Conservation (phyloP, 2,797 vertebrate species). For the Channallabes apus region DNA sequence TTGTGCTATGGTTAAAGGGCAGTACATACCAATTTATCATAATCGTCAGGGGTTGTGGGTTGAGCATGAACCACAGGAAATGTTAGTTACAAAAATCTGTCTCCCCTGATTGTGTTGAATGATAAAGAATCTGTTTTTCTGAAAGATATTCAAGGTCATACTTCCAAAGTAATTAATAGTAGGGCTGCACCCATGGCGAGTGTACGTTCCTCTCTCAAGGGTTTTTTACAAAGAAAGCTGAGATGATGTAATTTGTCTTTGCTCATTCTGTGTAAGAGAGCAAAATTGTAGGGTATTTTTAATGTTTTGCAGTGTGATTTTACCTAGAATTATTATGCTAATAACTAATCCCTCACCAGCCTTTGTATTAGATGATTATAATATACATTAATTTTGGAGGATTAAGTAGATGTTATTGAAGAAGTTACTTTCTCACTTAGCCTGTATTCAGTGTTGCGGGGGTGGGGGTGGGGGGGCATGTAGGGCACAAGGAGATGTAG, state of each 20-base stretch:
- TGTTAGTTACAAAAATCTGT: slow-evolving; percentile 17
- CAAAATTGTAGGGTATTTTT: neutral
- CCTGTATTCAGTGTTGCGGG: too few relatives aligned
- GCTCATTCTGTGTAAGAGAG: neutral
- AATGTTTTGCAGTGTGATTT: too few relatives aligned
- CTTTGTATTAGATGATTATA: too few relatives aligned
- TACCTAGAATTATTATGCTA: too few relatives aligned
- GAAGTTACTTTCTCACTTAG: too few relatives aligned
- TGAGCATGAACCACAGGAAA: slow-evolving; percentile 12
- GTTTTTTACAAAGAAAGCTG: neutral
- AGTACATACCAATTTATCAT: neutral
- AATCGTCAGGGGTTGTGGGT: slow-evolving; percentile 2
- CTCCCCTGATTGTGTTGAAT: neutral
- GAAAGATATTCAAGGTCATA: neutral
- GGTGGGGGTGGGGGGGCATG: too few relatives aligned
- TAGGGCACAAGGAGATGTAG: too few relatives aligned
- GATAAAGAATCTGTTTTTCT: neutral
- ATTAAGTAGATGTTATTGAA: too few relatives aligned
- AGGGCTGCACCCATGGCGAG: neutral
- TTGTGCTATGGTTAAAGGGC: neutral
- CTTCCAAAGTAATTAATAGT: neutral
- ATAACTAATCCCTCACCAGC: too few relatives aligned
- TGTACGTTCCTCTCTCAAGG: neutral
- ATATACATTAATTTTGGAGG: too few relatives aligned
- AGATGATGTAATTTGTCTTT: neutral